Evolutionary conservation across 2,113 vertebrate genomes (phyloP).

Genomic region (Pavo muticus): DNA sequence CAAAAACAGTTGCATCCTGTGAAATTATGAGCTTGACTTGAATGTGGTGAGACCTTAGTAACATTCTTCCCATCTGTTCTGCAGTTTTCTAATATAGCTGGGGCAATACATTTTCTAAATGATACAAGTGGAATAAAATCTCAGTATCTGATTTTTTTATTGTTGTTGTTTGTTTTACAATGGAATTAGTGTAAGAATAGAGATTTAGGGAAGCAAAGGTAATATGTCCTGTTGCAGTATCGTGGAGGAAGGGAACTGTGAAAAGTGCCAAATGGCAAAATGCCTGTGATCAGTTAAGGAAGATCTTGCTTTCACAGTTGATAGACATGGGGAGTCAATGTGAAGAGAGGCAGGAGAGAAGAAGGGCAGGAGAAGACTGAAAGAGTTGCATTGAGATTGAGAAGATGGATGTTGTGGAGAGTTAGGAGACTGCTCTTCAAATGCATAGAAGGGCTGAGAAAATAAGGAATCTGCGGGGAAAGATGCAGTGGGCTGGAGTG

Average conservation of each 20-base stretch:
- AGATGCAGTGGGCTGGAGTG: not conserved
- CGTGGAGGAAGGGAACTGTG: not conserved
- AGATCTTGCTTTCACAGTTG: not conserved
- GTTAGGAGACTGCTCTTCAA: not conserved
- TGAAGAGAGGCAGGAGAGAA: not conserved
- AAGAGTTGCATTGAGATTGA: not conserved
- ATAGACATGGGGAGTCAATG: not conserved
- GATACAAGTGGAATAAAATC: not conserved
- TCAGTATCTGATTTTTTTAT: fast-evolving
- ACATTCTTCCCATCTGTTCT: not conserved
- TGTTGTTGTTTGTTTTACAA: not conserved
- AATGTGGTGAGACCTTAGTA: fast-evolving
- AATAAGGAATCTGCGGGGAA: not conserved
- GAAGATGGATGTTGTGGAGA: not conserved
- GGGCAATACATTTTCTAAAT: not conserved
- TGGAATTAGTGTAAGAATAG: not conserved
- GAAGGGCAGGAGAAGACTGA: not conserved
- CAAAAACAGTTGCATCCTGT: not conserved
- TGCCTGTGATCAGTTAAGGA: not conserved
- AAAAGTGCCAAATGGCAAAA: not conserved
- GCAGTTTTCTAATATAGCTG: not conserved
- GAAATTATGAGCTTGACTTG: not conserved
- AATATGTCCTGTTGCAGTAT: not conserved
- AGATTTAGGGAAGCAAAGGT: not conserved
- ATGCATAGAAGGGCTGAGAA: not conserved